Percentiles rank a stretch among this genome's conserved stretches.
Conservation (phyloP, 2,113 vertebrate species). For the Anoura caudifer region DNA sequence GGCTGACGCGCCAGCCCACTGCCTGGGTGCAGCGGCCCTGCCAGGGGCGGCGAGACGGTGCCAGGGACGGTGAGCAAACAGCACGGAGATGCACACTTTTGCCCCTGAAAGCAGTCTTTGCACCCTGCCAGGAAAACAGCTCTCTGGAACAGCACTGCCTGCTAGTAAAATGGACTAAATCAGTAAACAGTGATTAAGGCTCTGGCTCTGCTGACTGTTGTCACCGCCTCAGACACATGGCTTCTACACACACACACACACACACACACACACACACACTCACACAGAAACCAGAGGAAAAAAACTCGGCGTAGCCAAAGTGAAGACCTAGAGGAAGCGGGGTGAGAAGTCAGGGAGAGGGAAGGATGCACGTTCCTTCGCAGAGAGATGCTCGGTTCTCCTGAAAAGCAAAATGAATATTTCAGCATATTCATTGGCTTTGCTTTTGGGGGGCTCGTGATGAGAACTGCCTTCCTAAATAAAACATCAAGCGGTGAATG, state of each 20-base stretch:
- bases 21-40: conserved; percentile 37
- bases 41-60: not conserved
- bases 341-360: not conserved
- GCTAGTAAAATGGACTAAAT: conserved; percentile 79
- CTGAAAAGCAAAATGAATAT: conserved; percentile 53
- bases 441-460: not conserved
- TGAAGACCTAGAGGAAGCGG: not conserved
- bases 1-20: conserved; percentile 17
- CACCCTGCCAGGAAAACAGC: conserved; percentile 78
- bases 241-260: not conserved
- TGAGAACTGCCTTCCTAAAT: conserved; percentile 72
- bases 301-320: not conserved
- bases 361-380: not conserved
- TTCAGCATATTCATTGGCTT: conserved; percentile 39
- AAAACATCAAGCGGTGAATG: conserved; percentile 68
- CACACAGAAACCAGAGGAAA: not conserved
- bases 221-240: not conserved
- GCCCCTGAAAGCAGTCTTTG: conserved; percentile 58
- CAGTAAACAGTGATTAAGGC: conserved; percentile 82
- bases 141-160: conserved; percentile 77
- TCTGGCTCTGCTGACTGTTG: conserved; percentile 58
- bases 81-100: conserved; percentile 36
- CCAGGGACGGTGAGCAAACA: not conserved
- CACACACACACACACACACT: not conserved
- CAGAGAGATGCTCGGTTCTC: not conserved